phyloP scores from a whole-genome alignment of 2,888 invertebrate species.

The Spodoptera littoralis region DNA sequence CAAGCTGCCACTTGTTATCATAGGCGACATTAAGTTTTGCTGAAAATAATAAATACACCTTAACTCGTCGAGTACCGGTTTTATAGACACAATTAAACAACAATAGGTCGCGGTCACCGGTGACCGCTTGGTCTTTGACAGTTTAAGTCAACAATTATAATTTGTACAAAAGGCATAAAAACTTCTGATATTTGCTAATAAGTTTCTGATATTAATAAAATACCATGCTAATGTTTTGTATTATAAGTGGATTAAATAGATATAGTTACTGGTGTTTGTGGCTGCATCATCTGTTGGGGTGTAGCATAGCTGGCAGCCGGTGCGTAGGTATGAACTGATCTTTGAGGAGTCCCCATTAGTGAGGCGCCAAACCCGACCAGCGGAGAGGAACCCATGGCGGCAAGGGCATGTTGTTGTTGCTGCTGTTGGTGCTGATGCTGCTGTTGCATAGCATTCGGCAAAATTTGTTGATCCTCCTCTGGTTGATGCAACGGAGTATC shows the following conservation, averaged over 20 bases:
- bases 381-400: constrained; percentile 89
- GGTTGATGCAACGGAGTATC: constrained; percentile 97
- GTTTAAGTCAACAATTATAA: too few relatives aligned
- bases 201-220: not conserved
- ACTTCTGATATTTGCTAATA: too few relatives aligned
- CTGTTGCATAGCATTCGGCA: constrained; percentile 95
- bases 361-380: constrained; percentile 90
- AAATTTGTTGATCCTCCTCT: constrained; percentile 96
- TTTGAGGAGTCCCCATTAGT: constrained; percentile 91
- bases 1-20: constrained; percentile 90
- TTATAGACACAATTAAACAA: too few relatives aligned
- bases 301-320: constrained; percentile 93
- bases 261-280: constrained; percentile 94
- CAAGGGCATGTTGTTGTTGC: constrained; percentile 87
- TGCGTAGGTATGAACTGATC: constrained; percentile 93
- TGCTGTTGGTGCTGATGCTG: constrained; percentile 93
- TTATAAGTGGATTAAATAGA: not conserved
- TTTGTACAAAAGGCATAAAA: too few relatives aligned
- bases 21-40: constrained; percentile 96
- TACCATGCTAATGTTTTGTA: not conserved
- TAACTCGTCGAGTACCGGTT: too few relatives aligned
- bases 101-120: too few relatives aligned
- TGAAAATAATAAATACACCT: constrained; percentile 68
- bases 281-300: constrained; percentile 96
- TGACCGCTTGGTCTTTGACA: too few relatives aligned